These are phyloP conservation scores for Zosterops pallidus DNA, from an alignment of 2,113 vertebrate species.

Conservation along the genomic window DNA sequence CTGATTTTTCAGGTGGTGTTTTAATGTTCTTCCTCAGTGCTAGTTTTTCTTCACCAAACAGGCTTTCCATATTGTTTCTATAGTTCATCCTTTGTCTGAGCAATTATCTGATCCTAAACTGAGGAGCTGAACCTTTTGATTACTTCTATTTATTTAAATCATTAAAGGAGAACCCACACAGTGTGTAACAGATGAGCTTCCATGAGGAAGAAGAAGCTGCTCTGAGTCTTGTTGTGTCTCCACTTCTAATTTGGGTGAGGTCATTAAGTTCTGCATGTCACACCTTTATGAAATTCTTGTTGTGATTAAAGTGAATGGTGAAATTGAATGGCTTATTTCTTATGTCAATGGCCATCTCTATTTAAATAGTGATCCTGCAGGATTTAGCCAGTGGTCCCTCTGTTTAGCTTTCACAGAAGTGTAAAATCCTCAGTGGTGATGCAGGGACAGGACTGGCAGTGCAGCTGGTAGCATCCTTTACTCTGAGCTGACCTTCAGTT, in stretches of 20 bases:
- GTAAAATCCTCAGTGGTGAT: neutral
- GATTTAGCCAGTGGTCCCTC: neutral
- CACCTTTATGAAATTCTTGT: neutral
- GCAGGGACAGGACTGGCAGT: neutral
- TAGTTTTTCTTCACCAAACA: neutral
- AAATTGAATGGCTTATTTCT: neutral
- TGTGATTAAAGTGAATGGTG: neutral
- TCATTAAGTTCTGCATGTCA: neutral
- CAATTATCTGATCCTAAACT: neutral
- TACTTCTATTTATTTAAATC: slow-evolving; percentile 26
- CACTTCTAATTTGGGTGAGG: neutral
- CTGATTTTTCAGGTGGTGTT: neutral
- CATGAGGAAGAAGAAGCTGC: neutral
- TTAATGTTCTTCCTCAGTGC: neutral
- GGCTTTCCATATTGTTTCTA: neutral
- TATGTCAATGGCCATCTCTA: neutral
- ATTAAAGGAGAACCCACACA: neutral
- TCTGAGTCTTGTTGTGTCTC: neutral
- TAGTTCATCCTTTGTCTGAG: neutral
- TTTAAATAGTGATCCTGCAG: neutral
- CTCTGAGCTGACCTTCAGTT: neutral
- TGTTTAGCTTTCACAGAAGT: neutral
- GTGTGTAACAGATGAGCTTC: neutral
- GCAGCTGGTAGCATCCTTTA: neutral
- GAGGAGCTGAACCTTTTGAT: neutral